Percentiles rank a stretch among this genome's conserved stretches.
Evolutionary conservation across 2,888 invertebrate genomes (phyloP).

Genomic region (Diarsia mendica): DNA sequence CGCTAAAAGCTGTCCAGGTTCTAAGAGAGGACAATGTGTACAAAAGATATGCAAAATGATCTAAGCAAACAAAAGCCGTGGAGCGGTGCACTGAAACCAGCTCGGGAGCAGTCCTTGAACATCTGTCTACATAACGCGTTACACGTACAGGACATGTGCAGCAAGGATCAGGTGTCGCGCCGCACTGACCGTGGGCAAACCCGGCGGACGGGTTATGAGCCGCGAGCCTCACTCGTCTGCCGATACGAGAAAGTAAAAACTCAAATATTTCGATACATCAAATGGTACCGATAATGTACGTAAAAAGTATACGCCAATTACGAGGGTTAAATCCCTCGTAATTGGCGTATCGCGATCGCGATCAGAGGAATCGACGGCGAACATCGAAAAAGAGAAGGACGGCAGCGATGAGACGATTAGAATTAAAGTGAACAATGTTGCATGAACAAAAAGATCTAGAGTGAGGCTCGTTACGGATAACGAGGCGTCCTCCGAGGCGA

Average conservation of each 20-base stretch:
- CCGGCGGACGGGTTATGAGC: conserved; percentile 81
- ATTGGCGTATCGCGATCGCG: too few relatives aligned
- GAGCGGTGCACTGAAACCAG: conserved; percentile 66
- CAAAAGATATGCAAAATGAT: conserved; percentile 43
- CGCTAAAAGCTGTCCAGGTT: conserved; percentile 24
- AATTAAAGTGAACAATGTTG: conserved; percentile 76
- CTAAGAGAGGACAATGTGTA: conserved; percentile 21
- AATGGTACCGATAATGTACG: conserved; percentile 67
- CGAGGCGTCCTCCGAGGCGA: conserved; percentile 74
- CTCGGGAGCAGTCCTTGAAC: conserved; percentile 75
- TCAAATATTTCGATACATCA: conserved; percentile 72
- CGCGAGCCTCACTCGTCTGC: conserved; percentile 70
- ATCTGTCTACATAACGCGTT: conserved; percentile 78
- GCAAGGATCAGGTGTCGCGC: conserved; percentile 87
- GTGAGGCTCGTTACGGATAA: conserved; percentile 77
- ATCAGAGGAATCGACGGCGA: conserved; percentile 56
- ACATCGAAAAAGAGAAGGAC: conserved; percentile 58
- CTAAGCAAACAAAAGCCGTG: conserved; percentile 48
- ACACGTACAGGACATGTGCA: conserved; percentile 80
- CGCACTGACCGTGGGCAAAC: conserved; percentile 86
- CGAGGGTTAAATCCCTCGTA: conserved; percentile 60
- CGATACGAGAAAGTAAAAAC: conserved; percentile 79
- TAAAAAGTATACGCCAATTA: conserved; percentile 66
- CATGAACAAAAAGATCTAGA: conserved; percentile 74
- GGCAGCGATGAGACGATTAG: conserved; percentile 70